Conservation (phyloP, 2,888 invertebrate genomes). For the Epinotia ramella region DNA sequence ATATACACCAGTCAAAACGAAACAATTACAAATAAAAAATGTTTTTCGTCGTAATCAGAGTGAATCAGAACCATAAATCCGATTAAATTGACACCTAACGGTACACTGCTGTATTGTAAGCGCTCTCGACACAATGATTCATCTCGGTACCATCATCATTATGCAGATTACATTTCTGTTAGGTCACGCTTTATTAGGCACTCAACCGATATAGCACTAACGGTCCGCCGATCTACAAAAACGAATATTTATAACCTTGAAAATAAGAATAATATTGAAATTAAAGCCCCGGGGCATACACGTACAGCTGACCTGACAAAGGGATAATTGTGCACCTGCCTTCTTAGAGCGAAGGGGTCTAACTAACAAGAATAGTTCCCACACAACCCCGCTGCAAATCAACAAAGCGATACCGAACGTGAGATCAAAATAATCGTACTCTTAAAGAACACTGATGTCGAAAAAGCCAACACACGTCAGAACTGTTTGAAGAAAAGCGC, state of each 20-base stretch:
- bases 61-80: conserved; percentile 15
- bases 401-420: conserved; percentile 21
- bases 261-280: conserved; percentile 10
- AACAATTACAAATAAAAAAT: neutral
- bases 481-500: conserved; percentile 21
- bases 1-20: too few species aligned
- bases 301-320: conserved; percentile 7
- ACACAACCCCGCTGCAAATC: conserved; percentile 15
- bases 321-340: conserved; percentile 41
- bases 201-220: conserved; percentile 5
- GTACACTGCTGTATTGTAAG: conserved; percentile 30
- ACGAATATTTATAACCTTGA: neutral
- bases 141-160: conserved; percentile 42
- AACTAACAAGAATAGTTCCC: conserved; percentile 17
- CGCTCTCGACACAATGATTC: conserved; percentile 47
- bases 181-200: conserved; percentile 25
- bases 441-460: conserved; percentile 12
- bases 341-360: conserved; percentile 22
- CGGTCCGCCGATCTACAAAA: neutral
- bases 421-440: conserved; percentile 8
- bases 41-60: neutral
- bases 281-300: conserved; percentile 19
- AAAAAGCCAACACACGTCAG: conserved; percentile 14
- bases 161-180: conserved; percentile 40
- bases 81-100: conserved; percentile 24